A percentile compares a stretch with the other conserved stretches of the same genome.
Evolutionary conservation across 2,113 vertebrate species (phyloP).

Genomic region (Syngnathus floridae): DNA sequence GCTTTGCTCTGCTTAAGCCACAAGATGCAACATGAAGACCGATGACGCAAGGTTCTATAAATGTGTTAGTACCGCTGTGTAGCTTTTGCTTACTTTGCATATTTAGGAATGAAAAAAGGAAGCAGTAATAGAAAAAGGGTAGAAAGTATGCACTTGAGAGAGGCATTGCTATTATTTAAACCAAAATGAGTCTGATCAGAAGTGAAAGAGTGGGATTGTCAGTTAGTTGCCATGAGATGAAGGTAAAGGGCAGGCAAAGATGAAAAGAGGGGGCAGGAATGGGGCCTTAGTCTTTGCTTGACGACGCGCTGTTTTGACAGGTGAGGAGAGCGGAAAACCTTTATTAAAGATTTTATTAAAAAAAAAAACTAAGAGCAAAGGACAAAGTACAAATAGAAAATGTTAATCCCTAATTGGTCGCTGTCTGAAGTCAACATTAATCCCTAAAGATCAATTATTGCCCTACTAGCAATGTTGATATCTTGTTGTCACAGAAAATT

Average conservation of each 20-base stretch:
- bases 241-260: conserved; percentile 6
- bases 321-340: neutral
- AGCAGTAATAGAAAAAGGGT: conserved; percentile 17
- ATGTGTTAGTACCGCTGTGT: conserved; percentile 13
- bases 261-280: conserved; percentile 11
- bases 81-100: neutral
- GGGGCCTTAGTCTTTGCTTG: conserved; percentile 10
- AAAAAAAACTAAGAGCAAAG: rapidly evolving
- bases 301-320: conserved; percentile 12
- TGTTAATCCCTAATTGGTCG: conserved; percentile 17
- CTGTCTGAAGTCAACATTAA: neutral
- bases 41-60: conserved; percentile 26
- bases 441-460: conserved; percentile 19
- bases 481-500: neutral
- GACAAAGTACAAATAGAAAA: neutral
- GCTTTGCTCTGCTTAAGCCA: conserved; percentile 40
- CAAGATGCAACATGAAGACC: conserved; percentile 45
- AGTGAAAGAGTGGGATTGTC: conserved; percentile 6
- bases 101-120: conserved; percentile 4
- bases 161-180: conserved; percentile 8
- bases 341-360: neutral
- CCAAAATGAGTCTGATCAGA: neutral
- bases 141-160: neutral
- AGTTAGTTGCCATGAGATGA: neutral
- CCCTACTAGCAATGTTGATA: neutral